Conservation (phyloP, 2,888 invertebrate genomes). For the Drosophila glabriapex region DNA sequence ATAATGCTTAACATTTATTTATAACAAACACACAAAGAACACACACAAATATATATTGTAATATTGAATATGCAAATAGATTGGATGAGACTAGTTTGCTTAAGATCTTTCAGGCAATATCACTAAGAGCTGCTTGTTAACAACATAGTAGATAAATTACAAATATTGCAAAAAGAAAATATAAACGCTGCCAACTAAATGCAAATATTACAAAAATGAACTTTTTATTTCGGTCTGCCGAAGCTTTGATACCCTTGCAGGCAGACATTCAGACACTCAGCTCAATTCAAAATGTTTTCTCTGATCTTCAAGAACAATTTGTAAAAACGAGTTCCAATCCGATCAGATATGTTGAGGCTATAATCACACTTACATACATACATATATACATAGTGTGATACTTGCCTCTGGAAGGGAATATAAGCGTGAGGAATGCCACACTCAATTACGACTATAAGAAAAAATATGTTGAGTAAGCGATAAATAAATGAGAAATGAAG, state of each 20-base stretch:
- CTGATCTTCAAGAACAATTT: not conserved
- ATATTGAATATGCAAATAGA: not conserved
- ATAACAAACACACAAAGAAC: not conserved
- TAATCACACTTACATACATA: not conserved
- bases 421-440: not conserved
- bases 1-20: slow-evolving; percentile 2
- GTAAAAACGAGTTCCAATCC: not conserved
- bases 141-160: not conserved
- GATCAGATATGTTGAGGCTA: not conserved
- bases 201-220: not conserved
- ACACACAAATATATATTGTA: not conserved
- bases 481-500: not conserved
- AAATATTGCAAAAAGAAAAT: slow-evolving; percentile 1
- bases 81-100: not conserved
- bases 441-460: not conserved
- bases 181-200: slow-evolving; percentile 13
- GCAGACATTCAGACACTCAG: not conserved
- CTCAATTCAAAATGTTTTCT: no score
- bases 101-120: not conserved
- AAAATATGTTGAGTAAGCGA: not conserved
- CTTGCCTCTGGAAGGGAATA: not conserved
- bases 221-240: not conserved
- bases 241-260: slow-evolving; percentile 8
- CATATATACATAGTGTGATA: not conserved
- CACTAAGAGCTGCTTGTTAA: not conserved